A percentile compares a stretch with the other conserved stretches of the same genome.
phyloP scores from a whole-genome alignment of 2,888 invertebrate species.

The Lasioglossum oenotherae region DNA sequence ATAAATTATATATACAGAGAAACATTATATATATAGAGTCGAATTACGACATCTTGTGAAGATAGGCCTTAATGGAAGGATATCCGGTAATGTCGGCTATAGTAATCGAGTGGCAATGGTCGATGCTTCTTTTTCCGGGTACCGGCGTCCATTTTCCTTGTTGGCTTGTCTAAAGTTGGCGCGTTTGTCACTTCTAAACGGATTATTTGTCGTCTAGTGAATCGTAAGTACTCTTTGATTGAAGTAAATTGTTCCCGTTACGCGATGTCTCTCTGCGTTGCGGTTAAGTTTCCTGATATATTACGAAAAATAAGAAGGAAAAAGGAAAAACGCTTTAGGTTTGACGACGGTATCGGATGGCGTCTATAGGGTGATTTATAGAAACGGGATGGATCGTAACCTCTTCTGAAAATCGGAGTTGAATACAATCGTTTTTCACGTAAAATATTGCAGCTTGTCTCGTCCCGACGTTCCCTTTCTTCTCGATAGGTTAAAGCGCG shows the following conservation, averaged over 20 bases:
- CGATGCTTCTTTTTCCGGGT: slow-evolving; percentile 80
- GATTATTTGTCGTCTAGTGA: slow-evolving; percentile 47
- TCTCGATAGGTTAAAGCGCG: neutral
- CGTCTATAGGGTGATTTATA: slow-evolving; percentile 34
- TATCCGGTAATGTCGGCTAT: slow-evolving; percentile 54
- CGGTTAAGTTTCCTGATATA: neutral
- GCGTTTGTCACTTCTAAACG: slow-evolving; percentile 66
- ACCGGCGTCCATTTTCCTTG: slow-evolving; percentile 82
- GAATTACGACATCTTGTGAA: slow-evolving; percentile 7
- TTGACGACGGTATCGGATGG: slow-evolving; percentile 2
- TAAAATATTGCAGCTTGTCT: neutral
- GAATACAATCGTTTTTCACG: neutral
- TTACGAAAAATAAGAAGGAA: neutral
- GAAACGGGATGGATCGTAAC: neutral
- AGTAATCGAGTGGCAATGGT: slow-evolving; percentile 70
- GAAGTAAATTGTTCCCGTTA: neutral
- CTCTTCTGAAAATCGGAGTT: neutral
- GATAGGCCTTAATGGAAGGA: slow-evolving; percentile 35
- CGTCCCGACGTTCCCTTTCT: neutral
- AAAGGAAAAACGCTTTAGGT: neutral
- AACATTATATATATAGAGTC: neutral
- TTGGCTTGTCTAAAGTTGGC: slow-evolving; percentile 70
- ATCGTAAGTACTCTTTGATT: slow-evolving; percentile 66
- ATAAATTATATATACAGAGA: neutral
- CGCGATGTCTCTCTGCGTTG: neutral